A percentile compares a stretch with the other conserved stretches of the same genome.
phyloP scores from a whole-genome alignment of 2,797 vertebrate species.

The Alectoris magna region DNA sequence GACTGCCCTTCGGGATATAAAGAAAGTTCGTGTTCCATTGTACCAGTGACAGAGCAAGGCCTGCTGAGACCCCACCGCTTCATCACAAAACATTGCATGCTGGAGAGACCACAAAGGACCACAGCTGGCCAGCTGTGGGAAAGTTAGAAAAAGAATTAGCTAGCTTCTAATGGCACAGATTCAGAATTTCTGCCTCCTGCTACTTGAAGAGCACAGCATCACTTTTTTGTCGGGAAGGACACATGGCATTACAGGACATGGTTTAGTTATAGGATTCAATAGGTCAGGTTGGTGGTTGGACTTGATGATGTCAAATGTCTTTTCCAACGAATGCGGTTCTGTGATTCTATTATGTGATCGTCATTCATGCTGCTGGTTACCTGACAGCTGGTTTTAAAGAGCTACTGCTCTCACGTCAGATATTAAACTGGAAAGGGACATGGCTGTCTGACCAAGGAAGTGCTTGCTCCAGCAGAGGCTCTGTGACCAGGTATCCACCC shows the following conservation, averaged over 20 bases:
- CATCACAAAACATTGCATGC: conserved; percentile 14
- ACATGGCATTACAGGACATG: neutral
- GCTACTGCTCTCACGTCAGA: neutral
- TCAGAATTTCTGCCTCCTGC: neutral
- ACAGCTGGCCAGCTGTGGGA: conserved; percentile 12
- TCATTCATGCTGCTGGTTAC: neutral
- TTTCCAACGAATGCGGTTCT: neutral
- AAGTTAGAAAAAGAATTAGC: neutral
- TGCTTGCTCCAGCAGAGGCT: neutral
- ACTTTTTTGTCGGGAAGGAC: conserved; percentile 20
- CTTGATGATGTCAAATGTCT: neutral
- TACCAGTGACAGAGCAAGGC: conserved; percentile 47
- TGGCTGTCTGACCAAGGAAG: neutral
- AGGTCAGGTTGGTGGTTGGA: neutral
- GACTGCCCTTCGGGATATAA: conserved; percentile 47
- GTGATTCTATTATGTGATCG: neutral
- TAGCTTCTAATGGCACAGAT: neutral
- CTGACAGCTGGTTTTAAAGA: neutral
- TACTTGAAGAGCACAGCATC: neutral
- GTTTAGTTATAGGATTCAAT: neutral
- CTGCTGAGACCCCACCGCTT: conserved; percentile 43
- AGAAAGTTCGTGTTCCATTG: conserved; percentile 33
- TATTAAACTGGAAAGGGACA: neutral
- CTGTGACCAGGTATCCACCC: neutral
- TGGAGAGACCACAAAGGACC: conserved; percentile 19